Conservation (phyloP, 2,113 vertebrate species). For the Melanerpes aurifrons region DNA sequence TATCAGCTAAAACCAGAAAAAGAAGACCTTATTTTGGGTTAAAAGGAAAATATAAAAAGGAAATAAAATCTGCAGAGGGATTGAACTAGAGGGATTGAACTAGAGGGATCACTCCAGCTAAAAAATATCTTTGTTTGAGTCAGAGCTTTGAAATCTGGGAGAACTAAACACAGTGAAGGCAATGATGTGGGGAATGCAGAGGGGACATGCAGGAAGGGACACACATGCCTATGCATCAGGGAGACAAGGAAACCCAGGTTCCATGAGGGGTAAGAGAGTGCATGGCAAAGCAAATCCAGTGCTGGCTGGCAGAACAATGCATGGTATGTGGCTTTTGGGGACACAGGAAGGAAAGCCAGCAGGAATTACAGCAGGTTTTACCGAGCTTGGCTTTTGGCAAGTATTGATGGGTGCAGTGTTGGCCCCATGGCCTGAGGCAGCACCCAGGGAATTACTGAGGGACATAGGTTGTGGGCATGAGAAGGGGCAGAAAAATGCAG, state of each 20-base stretch:
- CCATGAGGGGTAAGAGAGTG: not conserved
- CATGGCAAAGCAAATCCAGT: not conserved
- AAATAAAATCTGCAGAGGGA: not conserved
- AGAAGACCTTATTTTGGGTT: not conserved
- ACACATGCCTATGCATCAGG: too few relatives aligned
- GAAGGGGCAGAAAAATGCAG: not conserved
- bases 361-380: not conserved
- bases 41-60: not conserved
- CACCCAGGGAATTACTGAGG: not conserved
- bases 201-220: too few relatives aligned
- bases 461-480: fast-evolving
- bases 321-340: not conserved
- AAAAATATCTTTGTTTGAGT: not conserved
- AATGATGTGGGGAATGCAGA: not conserved
- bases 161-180: not conserved
- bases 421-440: fast-evolving
- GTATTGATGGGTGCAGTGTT: not conserved
- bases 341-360: not conserved
- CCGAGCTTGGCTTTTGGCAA: not conserved
- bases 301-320: not conserved
- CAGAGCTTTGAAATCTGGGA: not conserved
- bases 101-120: not conserved
- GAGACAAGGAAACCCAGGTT: not conserved
- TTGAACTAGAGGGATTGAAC: conserved; percentile 26
- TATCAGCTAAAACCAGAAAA: not conserved